These are phyloP conservation scores for Glaucopsyche alexis DNA, from an alignment of 2,888 invertebrate species.

Conservation along the genomic window DNA sequence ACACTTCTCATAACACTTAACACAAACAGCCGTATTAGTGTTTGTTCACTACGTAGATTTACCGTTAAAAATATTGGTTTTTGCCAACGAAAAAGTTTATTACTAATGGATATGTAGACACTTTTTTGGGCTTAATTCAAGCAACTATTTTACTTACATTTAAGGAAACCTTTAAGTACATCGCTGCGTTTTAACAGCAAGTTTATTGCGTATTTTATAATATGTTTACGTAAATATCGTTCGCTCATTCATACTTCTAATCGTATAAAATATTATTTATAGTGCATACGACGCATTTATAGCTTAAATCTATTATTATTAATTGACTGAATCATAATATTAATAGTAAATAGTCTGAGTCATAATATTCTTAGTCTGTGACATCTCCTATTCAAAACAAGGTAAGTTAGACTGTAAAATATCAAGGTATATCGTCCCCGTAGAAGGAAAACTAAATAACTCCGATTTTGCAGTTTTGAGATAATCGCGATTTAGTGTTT, in stretches of 20 bases:
- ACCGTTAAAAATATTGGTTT: background rate
- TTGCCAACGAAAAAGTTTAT: background rate
- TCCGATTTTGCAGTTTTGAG: too few relatives aligned
- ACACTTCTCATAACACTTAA: background rate
- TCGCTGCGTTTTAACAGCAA: background rate
- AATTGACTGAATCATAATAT: constrained; percentile 2
- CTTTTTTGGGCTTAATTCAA: too few relatives aligned
- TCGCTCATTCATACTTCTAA: background rate
- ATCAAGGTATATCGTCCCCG: too few relatives aligned
- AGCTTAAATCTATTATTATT: background rate
- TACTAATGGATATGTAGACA: too few relatives aligned
- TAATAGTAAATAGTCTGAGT: background rate
- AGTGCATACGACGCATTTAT: background rate
- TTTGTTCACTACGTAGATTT: background rate
- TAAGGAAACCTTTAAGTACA: too few relatives aligned
- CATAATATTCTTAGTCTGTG: background rate
- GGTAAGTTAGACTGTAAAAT: background rate
- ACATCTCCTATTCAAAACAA: background rate
- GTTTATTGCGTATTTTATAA: background rate
- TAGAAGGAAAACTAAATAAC: too few relatives aligned
- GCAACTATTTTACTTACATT: too few relatives aligned
- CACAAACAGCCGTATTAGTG: background rate
- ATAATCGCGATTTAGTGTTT: too few relatives aligned
- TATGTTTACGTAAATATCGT: background rate
- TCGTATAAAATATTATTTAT: background rate